Conservation (phyloP, 2,113 vertebrate species). For the Oostethus manadensis region DNA sequence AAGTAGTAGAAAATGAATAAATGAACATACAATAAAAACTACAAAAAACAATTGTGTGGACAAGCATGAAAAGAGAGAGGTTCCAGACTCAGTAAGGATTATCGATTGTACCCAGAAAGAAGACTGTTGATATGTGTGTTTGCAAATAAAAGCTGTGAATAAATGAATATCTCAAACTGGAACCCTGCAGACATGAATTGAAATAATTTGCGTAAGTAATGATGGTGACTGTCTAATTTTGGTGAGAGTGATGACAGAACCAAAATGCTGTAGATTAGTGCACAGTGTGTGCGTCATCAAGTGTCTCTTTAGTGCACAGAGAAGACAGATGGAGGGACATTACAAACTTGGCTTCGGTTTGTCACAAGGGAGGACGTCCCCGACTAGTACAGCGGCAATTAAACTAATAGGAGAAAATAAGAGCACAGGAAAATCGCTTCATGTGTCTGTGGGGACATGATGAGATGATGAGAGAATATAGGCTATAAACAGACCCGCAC, state of each 20-base stretch:
- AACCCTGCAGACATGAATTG: not conserved
- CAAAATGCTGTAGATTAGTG: not conserved
- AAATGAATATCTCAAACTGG: not conserved
- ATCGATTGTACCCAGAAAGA: too few relatives aligned
- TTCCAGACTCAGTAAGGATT: too few relatives aligned
- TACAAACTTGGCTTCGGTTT: not conserved
- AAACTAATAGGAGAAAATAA: slow-evolving; percentile 5
- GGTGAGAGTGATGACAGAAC: not conserved
- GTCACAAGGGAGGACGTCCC: slow-evolving; percentile 8
- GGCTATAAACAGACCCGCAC: slow-evolving; percentile 6
- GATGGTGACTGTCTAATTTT: slow-evolving; percentile 2
- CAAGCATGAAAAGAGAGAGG: too few relatives aligned
- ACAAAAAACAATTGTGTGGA: too few relatives aligned
- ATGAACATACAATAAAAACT: too few relatives aligned
- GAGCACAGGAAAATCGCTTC: slow-evolving; percentile 14
- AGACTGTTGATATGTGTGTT: too few relatives aligned
- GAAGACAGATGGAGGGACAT: slow-evolving; percentile 6
- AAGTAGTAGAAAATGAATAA: too few relatives aligned
- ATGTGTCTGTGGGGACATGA: slow-evolving; percentile 26
- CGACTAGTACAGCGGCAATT: slow-evolving; percentile 7
- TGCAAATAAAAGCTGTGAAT: not conserved
- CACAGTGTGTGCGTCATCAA: slow-evolving; percentile 1
- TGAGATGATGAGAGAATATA: slow-evolving; percentile 20
- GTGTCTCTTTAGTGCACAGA: slow-evolving; percentile 1
- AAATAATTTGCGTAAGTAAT: not conserved